These are phyloP conservation scores for Acyrthosiphon pisum DNA, from an alignment of 1,140 invertebrate species.

Conservation along the genomic window DNA sequence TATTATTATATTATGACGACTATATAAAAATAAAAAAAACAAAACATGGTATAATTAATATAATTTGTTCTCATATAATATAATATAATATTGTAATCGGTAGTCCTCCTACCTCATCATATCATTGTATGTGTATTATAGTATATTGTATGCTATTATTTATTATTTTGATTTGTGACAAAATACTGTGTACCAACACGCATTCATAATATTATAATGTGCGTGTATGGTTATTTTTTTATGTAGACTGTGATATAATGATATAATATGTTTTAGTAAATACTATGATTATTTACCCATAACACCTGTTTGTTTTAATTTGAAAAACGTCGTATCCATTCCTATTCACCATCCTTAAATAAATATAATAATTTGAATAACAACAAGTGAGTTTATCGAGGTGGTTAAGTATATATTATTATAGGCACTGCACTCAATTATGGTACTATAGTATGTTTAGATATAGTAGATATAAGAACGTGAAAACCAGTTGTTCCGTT, in stretches of 20 bases:
- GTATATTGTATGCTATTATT: neutral
- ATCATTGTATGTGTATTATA: neutral
- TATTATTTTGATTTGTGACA: slow-evolving; percentile 14
- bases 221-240: neutral
- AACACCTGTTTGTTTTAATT: neutral
- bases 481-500: too few species aligned
- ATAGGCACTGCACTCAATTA: too few species aligned
- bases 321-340: neutral
- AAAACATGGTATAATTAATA: neutral
- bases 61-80: slow-evolving; percentile 30
- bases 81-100: neutral
- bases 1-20: neutral
- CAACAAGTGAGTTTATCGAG: neutral
- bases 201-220: neutral
- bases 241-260: slow-evolving; percentile 42
- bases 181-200: too few species aligned
- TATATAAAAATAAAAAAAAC: neutral
- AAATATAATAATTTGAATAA: neutral
- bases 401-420: neutral
- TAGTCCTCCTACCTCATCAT: slow-evolving; percentile 24
- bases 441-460: too few species aligned
- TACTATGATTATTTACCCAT: slow-evolving; percentile 29
- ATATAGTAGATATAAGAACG: too few species aligned
- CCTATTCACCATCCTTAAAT: neutral
- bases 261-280: slow-evolving; percentile 40